Conservation (phyloP, 2,797 vertebrate genomes). For the Sebastes hubbsi region DNA sequence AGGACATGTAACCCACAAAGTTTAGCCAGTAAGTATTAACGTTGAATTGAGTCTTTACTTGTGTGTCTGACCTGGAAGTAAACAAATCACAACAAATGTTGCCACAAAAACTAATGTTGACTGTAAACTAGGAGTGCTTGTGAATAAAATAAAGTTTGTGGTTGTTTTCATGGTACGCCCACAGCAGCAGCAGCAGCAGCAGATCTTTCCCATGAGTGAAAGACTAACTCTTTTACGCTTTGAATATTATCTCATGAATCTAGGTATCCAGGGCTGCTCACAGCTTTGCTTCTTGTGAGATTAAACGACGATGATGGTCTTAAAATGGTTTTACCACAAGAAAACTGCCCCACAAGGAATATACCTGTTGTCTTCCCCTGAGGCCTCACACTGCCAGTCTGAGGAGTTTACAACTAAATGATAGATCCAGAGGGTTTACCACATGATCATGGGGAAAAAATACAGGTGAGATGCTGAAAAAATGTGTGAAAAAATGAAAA, state of each 20-base stretch:
- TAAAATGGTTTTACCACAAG: conserved; percentile 83
- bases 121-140: conserved; percentile 63
- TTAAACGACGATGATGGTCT: conserved; percentile 84
- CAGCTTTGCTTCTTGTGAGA: conserved; percentile 84
- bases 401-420: conserved; percentile 79
- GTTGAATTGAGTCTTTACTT: conserved; percentile 83
- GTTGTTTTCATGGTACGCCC: conserved; percentile 76
- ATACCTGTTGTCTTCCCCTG: conserved; percentile 78
- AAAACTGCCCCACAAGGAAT: conserved; percentile 78
- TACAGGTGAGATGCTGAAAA: conserved; percentile 78
- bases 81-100: conserved; percentile 84
- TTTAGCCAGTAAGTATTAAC: conserved; percentile 87
- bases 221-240: conserved; percentile 83
- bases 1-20: conserved; percentile 81
- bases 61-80: conserved; percentile 82
- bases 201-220: conserved; percentile 62
- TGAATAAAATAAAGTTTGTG: conserved; percentile 78
- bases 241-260: conserved; percentile 86
- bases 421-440: conserved; percentile 80
- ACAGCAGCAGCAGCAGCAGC: conserved; percentile 60
- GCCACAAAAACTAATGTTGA: conserved; percentile 71
- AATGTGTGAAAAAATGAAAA: conserved; percentile 42
- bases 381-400: conserved; percentile 78
- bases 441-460: conserved; percentile 80
- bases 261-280: conserved; percentile 85